A percentile compares a stretch with the other conserved stretches of the same genome.
Conservation (phyloP, 2,113 vertebrate species). For the Rhizomys pruinosus region DNA sequence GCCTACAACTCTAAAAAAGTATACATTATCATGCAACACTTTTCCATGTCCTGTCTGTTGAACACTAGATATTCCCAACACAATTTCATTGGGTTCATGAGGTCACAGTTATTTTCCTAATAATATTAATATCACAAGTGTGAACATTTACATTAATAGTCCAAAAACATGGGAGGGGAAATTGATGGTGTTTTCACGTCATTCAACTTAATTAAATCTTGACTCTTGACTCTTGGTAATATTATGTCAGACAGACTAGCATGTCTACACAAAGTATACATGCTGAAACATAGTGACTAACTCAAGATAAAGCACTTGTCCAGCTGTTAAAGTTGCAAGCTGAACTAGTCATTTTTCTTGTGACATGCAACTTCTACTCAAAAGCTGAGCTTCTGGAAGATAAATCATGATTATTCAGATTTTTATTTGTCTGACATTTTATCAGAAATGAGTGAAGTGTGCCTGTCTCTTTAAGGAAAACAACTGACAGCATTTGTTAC, state of each 20-base stretch:
- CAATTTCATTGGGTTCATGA: not conserved
- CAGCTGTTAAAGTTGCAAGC: not conserved
- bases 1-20: not conserved
- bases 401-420: conserved; percentile 43
- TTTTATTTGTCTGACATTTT: conserved; percentile 14
- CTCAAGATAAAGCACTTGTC: not conserved
- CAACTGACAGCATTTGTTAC: conserved; percentile 9
- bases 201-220: conserved; percentile 1
- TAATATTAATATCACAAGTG: not conserved
- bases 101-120: not conserved
- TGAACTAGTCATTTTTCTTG: not conserved
- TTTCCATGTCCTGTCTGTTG: not conserved
- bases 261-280: not conserved
- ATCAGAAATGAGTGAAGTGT: conserved; percentile 49
- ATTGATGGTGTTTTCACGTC: not conserved
- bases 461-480: conserved; percentile 37
- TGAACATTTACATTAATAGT: not conserved
- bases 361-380: conserved; percentile 16
- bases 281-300: not conserved
- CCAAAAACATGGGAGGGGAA: not conserved
- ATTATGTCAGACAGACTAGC: not conserved
- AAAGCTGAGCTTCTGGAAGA: conserved; percentile 8
- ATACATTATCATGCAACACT: not conserved
- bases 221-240: conserved; percentile 1
- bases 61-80: not conserved